A percentile compares a stretch with the other conserved stretches of the same genome.
phyloP scores from a whole-genome alignment of 2,888 invertebrate species.

The Mesorhabditis belari region DNA sequence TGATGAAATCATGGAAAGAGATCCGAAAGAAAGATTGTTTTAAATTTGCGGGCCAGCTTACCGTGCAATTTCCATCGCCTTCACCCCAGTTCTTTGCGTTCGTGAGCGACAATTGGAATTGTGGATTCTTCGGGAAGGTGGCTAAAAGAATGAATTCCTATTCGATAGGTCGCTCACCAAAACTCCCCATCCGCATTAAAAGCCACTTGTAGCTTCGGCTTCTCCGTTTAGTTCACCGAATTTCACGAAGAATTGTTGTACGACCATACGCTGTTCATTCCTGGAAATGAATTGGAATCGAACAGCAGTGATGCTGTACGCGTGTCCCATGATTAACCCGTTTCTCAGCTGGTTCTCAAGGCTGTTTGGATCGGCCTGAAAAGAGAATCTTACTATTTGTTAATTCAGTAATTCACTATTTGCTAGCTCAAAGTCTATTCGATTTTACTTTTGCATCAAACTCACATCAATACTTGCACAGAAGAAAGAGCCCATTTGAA shows the following conservation, averaged over 20 bases:
- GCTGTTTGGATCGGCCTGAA: conserved; percentile 17
- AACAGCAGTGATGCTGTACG: conserved; percentile 76
- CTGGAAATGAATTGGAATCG: conserved; percentile 60
- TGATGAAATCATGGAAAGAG: conserved; percentile 75
- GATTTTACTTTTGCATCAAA: not conserved
- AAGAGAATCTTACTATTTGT: not conserved
- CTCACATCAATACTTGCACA: conserved; percentile 80
- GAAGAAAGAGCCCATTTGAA: conserved; percentile 81
- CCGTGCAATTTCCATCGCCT: too few species aligned
- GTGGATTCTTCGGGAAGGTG: too few species aligned
- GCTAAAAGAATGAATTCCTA: too few species aligned
- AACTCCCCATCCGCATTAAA: conserved; percentile 92
- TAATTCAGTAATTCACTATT: not conserved
- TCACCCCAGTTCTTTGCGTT: too few species aligned
- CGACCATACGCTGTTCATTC: conserved; percentile 91
- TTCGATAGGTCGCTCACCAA: conserved; percentile 62
- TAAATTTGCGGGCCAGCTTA: too few species aligned
- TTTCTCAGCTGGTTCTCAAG: conserved; percentile 55
- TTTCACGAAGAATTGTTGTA: conserved; percentile 71
- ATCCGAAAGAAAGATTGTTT: too few species aligned
- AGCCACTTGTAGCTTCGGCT: conserved; percentile 75
- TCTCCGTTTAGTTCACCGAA: conserved; percentile 75
- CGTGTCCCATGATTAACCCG: conserved; percentile 83
- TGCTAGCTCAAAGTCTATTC: not conserved
- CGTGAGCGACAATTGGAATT: too few species aligned